Evolutionary conservation across 1,140 invertebrate genomes (phyloP), one percentile per base, ranked within the genome.

Genomic region (Panagrolaimus sp.): DNA sequence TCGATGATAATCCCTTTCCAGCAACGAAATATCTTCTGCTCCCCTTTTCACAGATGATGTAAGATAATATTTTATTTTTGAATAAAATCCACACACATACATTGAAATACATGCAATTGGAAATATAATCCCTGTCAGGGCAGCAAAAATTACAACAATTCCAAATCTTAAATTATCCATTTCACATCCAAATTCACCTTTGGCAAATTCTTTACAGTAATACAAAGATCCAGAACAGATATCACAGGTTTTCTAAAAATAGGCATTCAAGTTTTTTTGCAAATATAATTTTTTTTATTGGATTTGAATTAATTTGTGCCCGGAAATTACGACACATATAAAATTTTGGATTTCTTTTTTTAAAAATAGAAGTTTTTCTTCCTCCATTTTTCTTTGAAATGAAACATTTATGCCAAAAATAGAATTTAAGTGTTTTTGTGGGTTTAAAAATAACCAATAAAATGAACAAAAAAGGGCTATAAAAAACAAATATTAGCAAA

Each of bases 91-190:
- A 28, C 52, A 58, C 4, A 58, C 52, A 58, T 58, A 58, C 10
- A 58, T 12, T n/a, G 52, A 26, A 5, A 58, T 58, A 58, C 52
- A 58, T 28, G 52, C 52, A n/a, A 58, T 58, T 17, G 52, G 52
- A 4, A 58, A 12, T 12, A 21, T 26, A 12, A 58, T 58, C 5
- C 52, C 52, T 12, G 52, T 58, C 1, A 58, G 28, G 1, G 28
- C 21, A 14, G 52, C 52, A 58, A 21, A 26, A 1, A 58, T 21
- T n/a, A 58, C 52, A 28, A 58, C 52, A 8, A 58, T 12, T 21
- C 52, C 15, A 58, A 58, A 28, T 28, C 21, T 58, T 12, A 58
- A 21, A 28, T 21, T 28, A 58, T 58, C 52, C 52, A 58, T 58
- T 21, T 58, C 52, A 21, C 52, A 58, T 21, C 21, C 52, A 24